Evolutionary conservation across 2,888 invertebrate genomes (phyloP).

Genomic region (Lasioglossum zephyrum): DNA sequence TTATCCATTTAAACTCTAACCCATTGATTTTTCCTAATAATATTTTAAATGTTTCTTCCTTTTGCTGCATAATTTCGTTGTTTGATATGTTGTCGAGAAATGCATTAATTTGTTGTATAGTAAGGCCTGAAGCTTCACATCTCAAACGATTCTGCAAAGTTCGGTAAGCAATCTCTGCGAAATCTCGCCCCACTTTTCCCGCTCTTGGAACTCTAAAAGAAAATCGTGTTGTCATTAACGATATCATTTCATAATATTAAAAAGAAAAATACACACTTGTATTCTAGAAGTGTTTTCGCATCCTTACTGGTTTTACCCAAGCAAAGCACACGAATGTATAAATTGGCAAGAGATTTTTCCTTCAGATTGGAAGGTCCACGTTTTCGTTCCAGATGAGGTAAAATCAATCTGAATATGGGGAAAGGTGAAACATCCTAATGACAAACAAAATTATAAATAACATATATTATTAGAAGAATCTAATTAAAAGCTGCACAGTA

Average conservation of each 20-base stretch:
- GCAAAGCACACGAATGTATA: conserved; percentile 91
- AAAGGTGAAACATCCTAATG: conserved; percentile 87
- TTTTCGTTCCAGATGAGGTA: conserved; percentile 92
- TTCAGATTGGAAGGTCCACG: conserved; percentile 94
- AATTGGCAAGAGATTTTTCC: conserved; percentile 89
- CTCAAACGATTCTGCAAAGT: conserved; percentile 87
- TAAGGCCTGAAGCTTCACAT: conserved; percentile 85
- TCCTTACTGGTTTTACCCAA: conserved; percentile 88
- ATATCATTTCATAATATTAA: background rate
- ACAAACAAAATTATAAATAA: conserved; percentile 13
- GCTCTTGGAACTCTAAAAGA: conserved; percentile 85
- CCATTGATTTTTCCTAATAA: conserved; percentile 89
- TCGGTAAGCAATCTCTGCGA: conserved; percentile 91
- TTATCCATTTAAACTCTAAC: conserved; percentile 95
- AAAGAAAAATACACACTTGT: conserved; percentile 77
- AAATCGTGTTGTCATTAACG: background rate
- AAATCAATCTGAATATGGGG: conserved; percentile 91
- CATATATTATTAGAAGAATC: conserved; percentile 10
- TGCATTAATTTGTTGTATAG: conserved; percentile 89
- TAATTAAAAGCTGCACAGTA: conserved; percentile 47
- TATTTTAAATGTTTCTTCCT: conserved; percentile 88
- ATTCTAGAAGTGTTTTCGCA: conserved; percentile 86
- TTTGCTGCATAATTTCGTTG: conserved; percentile 87
- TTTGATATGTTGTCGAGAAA: conserved; percentile 91
- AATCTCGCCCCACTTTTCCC: conserved; percentile 87